Percentiles rank a stretch among this genome's conserved stretches.
phyloP scores from a whole-genome alignment of 2,888 invertebrate species.

The Hypomecis atomaria region DNA sequence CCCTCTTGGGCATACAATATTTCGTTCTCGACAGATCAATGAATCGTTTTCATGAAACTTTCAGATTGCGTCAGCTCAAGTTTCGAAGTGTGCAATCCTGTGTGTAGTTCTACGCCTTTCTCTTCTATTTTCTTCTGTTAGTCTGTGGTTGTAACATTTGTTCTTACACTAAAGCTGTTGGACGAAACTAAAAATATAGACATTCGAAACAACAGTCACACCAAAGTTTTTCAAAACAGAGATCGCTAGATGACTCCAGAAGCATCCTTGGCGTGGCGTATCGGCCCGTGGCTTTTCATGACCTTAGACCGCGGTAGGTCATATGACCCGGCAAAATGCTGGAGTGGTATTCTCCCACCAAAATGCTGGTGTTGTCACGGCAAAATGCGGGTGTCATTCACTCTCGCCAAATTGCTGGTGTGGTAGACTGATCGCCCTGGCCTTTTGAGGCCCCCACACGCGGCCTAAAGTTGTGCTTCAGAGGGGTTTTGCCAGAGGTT shows the following conservation, averaged over 20 bases:
- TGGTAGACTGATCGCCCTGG: constrained; percentile 53
- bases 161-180: constrained; percentile 38
- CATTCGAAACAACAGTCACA: constrained; percentile 46
- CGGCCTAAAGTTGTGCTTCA: constrained; percentile 77
- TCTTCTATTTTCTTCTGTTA: neutral
- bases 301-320: constrained; percentile 62
- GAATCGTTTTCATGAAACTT: no score
- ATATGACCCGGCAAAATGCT: constrained; percentile 61
- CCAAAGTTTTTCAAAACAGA: constrained; percentile 56
- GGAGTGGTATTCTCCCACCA: constrained; percentile 56
- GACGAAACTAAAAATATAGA: constrained; percentile 37
- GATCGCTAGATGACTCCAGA: constrained; percentile 54
- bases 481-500: constrained; percentile 76
- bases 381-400: constrained; percentile 60
- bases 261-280: constrained; percentile 58
- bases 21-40: no score
- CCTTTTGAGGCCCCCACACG: constrained; percentile 48
- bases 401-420: constrained; percentile 62
- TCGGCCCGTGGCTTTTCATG: constrained; percentile 72
- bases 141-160: neutral
- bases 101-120: neutral
- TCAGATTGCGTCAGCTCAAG: no score
- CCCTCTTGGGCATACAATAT: no score
- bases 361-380: constrained; percentile 62
- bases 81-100: no score